These are phyloP conservation scores for Campylomormyrus numenius DNA, from an alignment of 2,113 vertebrate species.

Conservation along the genomic window DNA sequence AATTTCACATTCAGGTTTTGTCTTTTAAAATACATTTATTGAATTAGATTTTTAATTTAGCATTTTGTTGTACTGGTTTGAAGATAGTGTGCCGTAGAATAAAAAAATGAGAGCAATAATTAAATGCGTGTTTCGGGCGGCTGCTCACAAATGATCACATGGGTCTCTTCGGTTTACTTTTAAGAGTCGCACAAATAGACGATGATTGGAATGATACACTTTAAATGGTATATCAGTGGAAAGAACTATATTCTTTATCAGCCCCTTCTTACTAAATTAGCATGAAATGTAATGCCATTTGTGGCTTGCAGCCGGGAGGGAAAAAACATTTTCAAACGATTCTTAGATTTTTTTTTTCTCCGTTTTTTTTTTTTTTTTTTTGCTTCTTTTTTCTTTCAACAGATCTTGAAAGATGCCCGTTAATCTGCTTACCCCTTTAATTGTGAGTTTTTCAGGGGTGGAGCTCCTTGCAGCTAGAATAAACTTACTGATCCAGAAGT, in stretches of 20 bases:
- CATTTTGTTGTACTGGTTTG: not conserved
- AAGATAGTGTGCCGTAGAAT: not conserved
- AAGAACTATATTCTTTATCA: conserved; percentile 46
- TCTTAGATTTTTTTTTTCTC: conserved; percentile 30
- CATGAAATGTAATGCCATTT: conserved; percentile 77
- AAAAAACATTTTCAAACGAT: conserved; percentile 49
- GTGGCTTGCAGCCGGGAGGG: conserved; percentile 36
- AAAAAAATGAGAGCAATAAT: not conserved
- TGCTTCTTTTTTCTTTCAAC: conserved; percentile 45
- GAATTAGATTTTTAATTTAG: not conserved
- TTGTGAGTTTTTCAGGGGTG: conserved; percentile 53
- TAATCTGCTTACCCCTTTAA: conserved; percentile 76
- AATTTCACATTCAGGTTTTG: not conserved
- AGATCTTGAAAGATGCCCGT: conserved; percentile 60
- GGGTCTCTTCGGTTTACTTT: conserved; percentile 18
- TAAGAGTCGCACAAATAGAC: conserved; percentile 40
- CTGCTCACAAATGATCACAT: not conserved
- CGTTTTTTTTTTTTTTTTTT: not conserved
- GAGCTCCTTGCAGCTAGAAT: conserved; percentile 65
- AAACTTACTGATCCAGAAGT: conserved; percentile 74
- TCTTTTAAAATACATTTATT: not conserved
- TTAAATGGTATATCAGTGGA: conserved; percentile 62
- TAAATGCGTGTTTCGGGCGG: not conserved
- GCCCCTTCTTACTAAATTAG: conserved; percentile 57
- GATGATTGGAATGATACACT: conserved; percentile 53